Conservation (phyloP, 1,140 invertebrate genomes). For the Leptinotarsa defecta region DNA sequence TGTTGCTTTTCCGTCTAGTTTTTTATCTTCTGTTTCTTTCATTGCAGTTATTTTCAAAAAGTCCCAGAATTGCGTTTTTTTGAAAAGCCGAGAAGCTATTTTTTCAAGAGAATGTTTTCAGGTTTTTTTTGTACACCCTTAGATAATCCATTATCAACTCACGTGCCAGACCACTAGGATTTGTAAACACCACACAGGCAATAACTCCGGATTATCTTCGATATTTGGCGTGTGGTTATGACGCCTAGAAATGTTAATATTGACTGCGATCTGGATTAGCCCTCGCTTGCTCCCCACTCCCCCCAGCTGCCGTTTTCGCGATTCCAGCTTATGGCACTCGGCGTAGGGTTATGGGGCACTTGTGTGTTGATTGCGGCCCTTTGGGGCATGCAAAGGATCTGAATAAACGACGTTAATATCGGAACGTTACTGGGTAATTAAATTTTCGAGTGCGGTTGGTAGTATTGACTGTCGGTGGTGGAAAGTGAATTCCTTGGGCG, state of each 20-base stretch:
- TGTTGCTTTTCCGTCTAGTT: no score
- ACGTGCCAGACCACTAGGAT: conserved; percentile 1
- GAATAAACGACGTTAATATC: conserved; percentile 27
- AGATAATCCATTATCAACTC: neutral
- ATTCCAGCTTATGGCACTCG: neutral
- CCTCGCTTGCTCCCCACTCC: neutral
- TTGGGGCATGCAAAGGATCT: conserved; percentile 24
- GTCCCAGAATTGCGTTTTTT: no score
- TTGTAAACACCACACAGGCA: conserved; percentile 38
- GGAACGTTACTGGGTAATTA: conserved; percentile 21
- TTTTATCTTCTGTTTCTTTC: no score
- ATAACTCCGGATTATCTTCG: conserved; percentile 52
- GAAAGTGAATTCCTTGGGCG: conserved; percentile 15
- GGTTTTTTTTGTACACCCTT: no score
- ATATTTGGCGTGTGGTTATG: conserved; percentile 53
- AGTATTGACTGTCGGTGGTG: conserved; percentile 22
- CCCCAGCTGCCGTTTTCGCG: neutral
- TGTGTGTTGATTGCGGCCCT: conserved; percentile 20
- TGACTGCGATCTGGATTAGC: conserved; percentile 42
- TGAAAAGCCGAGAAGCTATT: no score
- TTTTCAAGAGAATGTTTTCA: no score
- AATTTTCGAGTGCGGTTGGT: conserved; percentile 22
- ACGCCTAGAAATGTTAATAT: conserved; percentile 53
- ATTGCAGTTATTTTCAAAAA: no score
- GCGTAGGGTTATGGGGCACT: conserved; percentile 13